Evolutionary conservation across 1,140 invertebrate genomes (phyloP).

Genomic region (Ditylenchus dipsaci): DNA sequence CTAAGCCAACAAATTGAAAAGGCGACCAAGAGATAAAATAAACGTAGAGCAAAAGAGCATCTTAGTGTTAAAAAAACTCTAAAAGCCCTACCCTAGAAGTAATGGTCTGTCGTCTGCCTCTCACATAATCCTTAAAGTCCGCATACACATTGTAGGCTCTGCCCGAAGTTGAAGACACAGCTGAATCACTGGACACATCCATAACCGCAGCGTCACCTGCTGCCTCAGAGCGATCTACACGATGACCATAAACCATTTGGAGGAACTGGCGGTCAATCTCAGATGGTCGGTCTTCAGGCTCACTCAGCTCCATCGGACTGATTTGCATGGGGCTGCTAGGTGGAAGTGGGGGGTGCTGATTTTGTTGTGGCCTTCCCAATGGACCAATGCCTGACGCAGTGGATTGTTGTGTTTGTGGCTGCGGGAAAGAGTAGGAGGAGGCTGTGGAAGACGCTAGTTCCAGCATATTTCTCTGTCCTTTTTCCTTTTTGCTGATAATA

Average conservation of each 20-base stretch:
- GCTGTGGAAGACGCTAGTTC: neutral
- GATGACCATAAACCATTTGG: neutral
- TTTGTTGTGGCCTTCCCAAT: neutral
- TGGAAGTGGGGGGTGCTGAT: neutral
- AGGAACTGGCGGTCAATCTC: neutral
- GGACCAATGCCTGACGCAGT: neutral
- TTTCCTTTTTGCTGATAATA: neutral
- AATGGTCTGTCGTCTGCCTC: constrained; percentile 5
- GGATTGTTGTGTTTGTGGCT: neutral
- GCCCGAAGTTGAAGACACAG: neutral
- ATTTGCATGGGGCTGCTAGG: neutral
- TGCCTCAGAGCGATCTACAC: neutral
- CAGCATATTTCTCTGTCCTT: neutral
- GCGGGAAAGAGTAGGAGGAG: neutral
- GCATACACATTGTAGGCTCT: neutral
- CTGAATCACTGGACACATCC: neutral
- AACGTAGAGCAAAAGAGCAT: too few species aligned
- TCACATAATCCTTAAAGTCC: constrained; percentile 6
- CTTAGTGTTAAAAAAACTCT: too few species aligned
- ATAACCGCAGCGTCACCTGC: neutral
- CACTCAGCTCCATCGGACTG: too few species aligned
- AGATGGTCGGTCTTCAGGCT: neutral
- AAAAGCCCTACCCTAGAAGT: neutral
- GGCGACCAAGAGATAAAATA: too few species aligned
- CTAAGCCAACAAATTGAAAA: too few species aligned